Evolutionary conservation across 1,140 invertebrate species (phyloP), one percentile per base, ranked within the genome.

Genomic region (Meloidogyne chitwoodi): DNA sequence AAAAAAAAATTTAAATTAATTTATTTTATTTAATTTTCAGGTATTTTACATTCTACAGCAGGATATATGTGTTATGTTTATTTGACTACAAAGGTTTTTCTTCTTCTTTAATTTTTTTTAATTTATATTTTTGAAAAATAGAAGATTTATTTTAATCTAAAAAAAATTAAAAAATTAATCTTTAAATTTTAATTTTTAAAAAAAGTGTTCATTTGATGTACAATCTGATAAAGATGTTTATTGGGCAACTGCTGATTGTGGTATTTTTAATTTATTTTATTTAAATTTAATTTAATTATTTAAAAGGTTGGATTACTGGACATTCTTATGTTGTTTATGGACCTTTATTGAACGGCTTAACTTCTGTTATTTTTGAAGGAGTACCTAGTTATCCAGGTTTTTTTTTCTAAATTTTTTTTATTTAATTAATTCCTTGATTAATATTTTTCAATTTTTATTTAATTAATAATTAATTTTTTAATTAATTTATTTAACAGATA

Each of bases 161-260:
- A n/a, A n/a, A n/a, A 31, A 31, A 31, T 31, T 31, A 31, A 31
- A 31, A 31, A 48, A 48, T 19, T 16, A 48, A 19, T 19, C 1
- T 16, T 48, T 19, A 41, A 41, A 41, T 16, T 19, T 19, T 2
- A 31, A 31, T 19, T 48, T 48, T 44, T 44, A 44, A 19, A 48
- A 19, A 78, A 11, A 38, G 19, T 73, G 56, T 61, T 93, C 94
- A 2, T 99, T 98, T 87, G 94, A 98, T 88, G 94, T 95, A 87
- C 92, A 93, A 80, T 29, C 73, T 10, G 91, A 92, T 0, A 91
- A 91, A 48, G 96, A 98, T 87, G 90, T 97, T 67, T 98, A 93
- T 88, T 98, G 94, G 93, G 98, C 96, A 85, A 98, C 95, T n/a
- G 96, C 96, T n/a, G 96, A 99, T 87, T 92, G 98, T 73, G 83